Evolutionary conservation across 2,797 vertebrate species (phyloP), one percentile per base, ranked within the genome.

Genomic region (Hydrocynus forskahlii): DNA sequence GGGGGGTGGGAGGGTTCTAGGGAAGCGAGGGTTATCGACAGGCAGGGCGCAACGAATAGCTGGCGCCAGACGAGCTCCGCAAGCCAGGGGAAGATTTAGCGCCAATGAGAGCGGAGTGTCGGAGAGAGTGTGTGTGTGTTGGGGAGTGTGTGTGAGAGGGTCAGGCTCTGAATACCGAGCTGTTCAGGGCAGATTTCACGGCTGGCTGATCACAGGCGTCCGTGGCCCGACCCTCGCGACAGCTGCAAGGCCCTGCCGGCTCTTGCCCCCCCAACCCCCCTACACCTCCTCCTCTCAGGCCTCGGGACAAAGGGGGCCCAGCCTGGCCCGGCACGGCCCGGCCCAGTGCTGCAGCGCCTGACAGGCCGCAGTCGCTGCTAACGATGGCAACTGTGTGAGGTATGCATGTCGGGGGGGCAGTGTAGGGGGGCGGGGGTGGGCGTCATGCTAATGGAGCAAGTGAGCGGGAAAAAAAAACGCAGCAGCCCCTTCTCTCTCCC

Each of bases 121-220:
- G 76, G 82, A 70, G 87, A 70, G 75, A 81, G 81, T 84, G 76
- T 79, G 83, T 84, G 85, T 87, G 85, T 85, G 84, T 87, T 82
- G 79, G 83, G 82, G 84, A 81, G 86, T 86, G 87, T 87, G 86
- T 86, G 87, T 78, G 85, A 92, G 83, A 92, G 92, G 91, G 93
- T 92, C 91, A 93, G 93, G 89, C 92, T 88, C 89, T 94, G 94
- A 94, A 94, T 94, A 89, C 90, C 85, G 89, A 90, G 91, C 89
- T 94, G 93, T 94, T 92, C 93, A 93, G 91, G 91, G 91, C 91
- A 92, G 94, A 95, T 95, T 95, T 95, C 89, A 94, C 93, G 95
- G 92, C 93, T 94, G 92, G 94, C 92, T 94, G 95, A 95, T 95
- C 95, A 95, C 92, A 95, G 94, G 91, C 92, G 93, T 94, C 93